These are phyloP conservation scores for Phainopepla nitens DNA, from an alignment of 2,113 vertebrate genomes.

Conservation along the genomic window DNA sequence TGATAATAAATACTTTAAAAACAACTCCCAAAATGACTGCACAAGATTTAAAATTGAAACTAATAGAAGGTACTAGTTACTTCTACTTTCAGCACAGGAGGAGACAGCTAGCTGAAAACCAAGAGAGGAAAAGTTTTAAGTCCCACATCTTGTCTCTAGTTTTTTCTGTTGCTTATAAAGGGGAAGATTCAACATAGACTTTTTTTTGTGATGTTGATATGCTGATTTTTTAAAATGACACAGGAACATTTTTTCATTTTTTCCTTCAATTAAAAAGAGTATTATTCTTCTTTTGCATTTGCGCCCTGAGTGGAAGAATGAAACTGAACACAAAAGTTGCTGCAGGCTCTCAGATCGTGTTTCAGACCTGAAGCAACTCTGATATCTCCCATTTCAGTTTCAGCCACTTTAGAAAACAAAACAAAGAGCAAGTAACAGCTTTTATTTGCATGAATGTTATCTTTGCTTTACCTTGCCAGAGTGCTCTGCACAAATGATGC, in stretches of 20 bases:
- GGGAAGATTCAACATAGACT: neutral
- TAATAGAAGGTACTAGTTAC: neutral
- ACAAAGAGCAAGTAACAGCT: neutral
- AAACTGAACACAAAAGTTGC: neutral
- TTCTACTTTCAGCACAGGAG: slow-evolving; percentile 3
- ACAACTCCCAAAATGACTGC: neutral
- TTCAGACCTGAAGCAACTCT: neutral
- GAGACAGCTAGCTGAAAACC: neutral
- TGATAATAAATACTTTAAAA: neutral
- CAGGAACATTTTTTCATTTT: neutral
- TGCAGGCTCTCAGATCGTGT: neutral
- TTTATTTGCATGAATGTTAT: neutral
- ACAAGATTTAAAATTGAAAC: neutral
- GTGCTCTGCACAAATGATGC: neutral
- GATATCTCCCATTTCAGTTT: neutral
- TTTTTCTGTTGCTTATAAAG: neutral
- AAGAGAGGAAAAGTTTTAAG: neutral
- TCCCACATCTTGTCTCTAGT: neutral
- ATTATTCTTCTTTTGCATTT: neutral
- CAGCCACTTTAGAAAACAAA: neutral
- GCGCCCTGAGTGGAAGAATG: neutral
- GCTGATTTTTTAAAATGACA: neutral
- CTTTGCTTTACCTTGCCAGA: neutral
- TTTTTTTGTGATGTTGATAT: neutral
- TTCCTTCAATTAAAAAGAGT: neutral